These are phyloP conservation scores for Jaculus jaculus DNA, from an alignment of 2,113 vertebrate genomes.

Conservation along the genomic window DNA sequence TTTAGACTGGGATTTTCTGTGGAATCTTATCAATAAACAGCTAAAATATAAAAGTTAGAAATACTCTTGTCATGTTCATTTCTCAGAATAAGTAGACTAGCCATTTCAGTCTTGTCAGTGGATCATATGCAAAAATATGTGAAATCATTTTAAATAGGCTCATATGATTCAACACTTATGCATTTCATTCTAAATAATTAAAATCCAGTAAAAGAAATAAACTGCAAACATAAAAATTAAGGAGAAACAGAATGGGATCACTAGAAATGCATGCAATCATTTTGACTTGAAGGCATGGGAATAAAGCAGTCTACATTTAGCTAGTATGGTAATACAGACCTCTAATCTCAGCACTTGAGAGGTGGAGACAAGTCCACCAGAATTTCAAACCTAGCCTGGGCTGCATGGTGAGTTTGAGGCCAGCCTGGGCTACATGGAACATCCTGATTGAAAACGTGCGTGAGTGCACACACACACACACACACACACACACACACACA, in stretches of 20 bases:
- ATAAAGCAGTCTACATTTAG: background rate
- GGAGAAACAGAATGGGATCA: background rate
- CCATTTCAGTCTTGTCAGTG: background rate
- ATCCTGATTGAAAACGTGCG: background rate
- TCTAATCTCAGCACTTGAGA: background rate
- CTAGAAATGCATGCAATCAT: background rate
- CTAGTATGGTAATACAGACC: background rate
- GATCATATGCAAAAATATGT: background rate
- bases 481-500: background rate
- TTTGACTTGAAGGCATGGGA: background rate
- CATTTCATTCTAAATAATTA: background rate
- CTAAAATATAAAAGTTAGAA: background rate
- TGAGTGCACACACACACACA: too few relatives aligned
- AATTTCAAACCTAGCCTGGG: background rate
- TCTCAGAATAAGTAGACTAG: background rate
- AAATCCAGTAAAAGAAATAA: background rate
- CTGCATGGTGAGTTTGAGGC: background rate
- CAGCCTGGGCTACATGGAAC: background rate
- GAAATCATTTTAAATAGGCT: background rate
- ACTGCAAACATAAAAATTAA: background rate
- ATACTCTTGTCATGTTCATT: background rate
- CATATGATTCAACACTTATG: background rate
- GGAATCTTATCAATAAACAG: background rate
- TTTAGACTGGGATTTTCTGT: background rate
- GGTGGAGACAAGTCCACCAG: background rate